phyloP scores from a whole-genome alignment of 2,888 invertebrate species.

The Nomada flava region DNA sequence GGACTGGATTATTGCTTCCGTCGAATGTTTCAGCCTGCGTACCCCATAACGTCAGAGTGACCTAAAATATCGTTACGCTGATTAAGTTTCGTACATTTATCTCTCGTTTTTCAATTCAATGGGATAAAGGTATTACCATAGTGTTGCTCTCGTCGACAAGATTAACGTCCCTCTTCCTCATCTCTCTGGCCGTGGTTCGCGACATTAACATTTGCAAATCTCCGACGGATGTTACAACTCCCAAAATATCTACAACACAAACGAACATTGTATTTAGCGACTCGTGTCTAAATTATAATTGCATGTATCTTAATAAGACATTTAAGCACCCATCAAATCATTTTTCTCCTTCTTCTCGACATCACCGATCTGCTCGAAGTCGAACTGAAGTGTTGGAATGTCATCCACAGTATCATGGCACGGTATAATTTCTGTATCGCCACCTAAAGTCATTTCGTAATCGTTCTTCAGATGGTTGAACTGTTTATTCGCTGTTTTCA shows the following conservation, averaged over 20 bases:
- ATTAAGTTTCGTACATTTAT: background rate
- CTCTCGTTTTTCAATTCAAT: background rate
- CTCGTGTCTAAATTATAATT: background rate
- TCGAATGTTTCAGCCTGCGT: constrained; percentile 94
- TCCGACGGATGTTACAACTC: constrained; percentile 90
- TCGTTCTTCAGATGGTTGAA: constrained; percentile 94
- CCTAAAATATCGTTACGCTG: constrained; percentile 28
- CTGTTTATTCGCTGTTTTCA: constrained; percentile 98
- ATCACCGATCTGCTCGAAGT: constrained; percentile 86
- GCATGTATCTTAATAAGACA: background rate
- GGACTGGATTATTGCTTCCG: constrained; percentile 90
- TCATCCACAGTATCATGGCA: constrained; percentile 84
- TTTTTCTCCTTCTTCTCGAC: constrained; percentile 89
- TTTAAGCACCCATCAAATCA: constrained; percentile 88
- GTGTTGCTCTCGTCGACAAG: constrained; percentile 94
- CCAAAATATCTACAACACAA: constrained; percentile 91
- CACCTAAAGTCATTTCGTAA: constrained; percentile 96
- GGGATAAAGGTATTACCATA: constrained; percentile 85
- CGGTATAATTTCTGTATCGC: constrained; percentile 88
- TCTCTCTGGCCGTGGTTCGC: constrained; percentile 91
- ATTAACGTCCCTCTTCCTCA: constrained; percentile 94
- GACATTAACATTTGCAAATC: constrained; percentile 91
- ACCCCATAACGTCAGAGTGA: constrained; percentile 94
- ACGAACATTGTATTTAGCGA: background rate
- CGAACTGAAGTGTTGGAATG: constrained; percentile 89